Percentiles rank a stretch among this genome's conserved stretches.
Conservation (phyloP, 2,113 vertebrate species). For the Ifrita kowaldi region DNA sequence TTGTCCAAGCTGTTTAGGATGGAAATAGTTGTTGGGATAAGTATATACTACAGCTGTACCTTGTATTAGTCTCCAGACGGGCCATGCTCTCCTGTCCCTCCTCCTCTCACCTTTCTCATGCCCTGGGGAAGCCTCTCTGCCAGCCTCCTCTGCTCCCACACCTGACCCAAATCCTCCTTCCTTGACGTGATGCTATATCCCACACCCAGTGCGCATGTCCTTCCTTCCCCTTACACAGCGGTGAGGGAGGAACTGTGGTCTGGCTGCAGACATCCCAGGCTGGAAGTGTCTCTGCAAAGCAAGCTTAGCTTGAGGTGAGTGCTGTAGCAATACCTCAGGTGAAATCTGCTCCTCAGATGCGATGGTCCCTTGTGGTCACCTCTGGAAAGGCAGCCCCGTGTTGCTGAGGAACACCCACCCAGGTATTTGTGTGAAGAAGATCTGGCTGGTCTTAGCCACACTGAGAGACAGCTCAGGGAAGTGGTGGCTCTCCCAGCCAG, state of each 20-base stretch:
- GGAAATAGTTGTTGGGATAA: neutral
- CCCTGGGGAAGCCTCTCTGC: neutral
- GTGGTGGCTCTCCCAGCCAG: neutral
- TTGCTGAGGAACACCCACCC: neutral
- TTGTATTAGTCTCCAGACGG: neutral
- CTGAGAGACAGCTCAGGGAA: neutral
- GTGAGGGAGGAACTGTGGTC: neutral
- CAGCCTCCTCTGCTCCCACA: neutral
- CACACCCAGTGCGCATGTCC: neutral
- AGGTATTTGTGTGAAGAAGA: neutral
- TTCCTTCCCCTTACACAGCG: neutral
- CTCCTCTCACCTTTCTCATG: neutral
- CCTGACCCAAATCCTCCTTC: neutral
- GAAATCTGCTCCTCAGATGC: neutral
- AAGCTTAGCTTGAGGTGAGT: neutral
- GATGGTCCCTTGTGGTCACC: neutral
- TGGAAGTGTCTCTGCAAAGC: neutral
- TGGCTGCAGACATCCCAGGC: neutral
- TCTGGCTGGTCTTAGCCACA: neutral
- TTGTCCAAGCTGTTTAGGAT: neutral
- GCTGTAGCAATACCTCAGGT: neutral
- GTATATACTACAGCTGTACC: neutral
- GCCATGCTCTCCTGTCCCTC: neutral
- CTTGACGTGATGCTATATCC: neutral
- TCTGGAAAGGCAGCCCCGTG: neutral